Evolutionary conservation across 2,888 invertebrate species (phyloP), one percentile per base, ranked within the genome.

Genomic region (Chloroclysta siterata): DNA sequence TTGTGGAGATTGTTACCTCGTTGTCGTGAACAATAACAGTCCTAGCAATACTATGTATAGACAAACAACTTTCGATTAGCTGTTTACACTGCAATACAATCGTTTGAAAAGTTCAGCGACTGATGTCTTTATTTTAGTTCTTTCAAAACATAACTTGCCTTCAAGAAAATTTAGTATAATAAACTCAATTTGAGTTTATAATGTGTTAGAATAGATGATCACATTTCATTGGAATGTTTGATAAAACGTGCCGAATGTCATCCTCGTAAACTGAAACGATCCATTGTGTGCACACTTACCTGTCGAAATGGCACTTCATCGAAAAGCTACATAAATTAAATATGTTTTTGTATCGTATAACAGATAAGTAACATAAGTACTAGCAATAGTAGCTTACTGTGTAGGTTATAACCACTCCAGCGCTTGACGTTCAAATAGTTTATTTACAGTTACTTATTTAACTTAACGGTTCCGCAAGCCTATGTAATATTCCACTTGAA

Each of bases 1-100:
- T 61, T 65, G 65, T 75, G 83, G 82, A 83, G 87, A 84, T 88
- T 83, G 88, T 86, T 87, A 85, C 83, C 83, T 83, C 85, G 81
- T 85, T 86, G 86, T 85, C 87, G 85, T 80, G 81, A 85, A 87
- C 88, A 61, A 44, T 60, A 60, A 11, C 84, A 88, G 89, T 87
- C 84, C 81, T 82, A 84, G 57, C 41, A 56, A 56, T n/a, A 52
- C 47, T 36, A 22, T 60, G 22, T 61, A 22, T 50, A 36, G 51
- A 51, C 51, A 55, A 55, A 55, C 22, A 14, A 52, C n/a, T 47
- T 46, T 47, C 44, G 46, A 46, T 57, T 50, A 39, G 47, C 36
- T 14, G 15, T 44, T 14, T 33, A 17, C 15, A 46, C 3, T 17
- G 17, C 46, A 10, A 17, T 8, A n/a, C 5, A 6, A 17, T 39